A percentile compares a stretch with the other conserved stretches of the same genome.
Conservation (phyloP, 2,888 invertebrate genomes). For the Molorchus minor region DNA sequence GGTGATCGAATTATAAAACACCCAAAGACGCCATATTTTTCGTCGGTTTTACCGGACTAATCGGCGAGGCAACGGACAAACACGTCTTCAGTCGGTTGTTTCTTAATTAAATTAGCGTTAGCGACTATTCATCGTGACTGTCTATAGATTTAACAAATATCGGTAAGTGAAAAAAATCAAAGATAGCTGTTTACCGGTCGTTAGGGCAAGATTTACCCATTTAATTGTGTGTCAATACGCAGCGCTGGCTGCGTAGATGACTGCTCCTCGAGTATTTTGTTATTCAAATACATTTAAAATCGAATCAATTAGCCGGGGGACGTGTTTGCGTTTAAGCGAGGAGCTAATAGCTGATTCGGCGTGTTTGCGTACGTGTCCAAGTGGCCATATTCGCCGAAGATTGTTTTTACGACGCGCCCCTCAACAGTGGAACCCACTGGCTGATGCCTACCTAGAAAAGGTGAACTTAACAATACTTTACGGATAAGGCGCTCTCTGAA, state of each 20-base stretch:
- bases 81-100: constrained; percentile 10
- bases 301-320: constrained; percentile 53
- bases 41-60: too few species aligned
- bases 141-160: constrained; percentile 24
- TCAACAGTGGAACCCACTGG: too few species aligned
- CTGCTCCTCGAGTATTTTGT: constrained; percentile 44
- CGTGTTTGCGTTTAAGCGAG: constrained; percentile 50
- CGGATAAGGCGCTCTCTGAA: too few species aligned
- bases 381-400: too few species aligned
- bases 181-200: constrained; percentile 22
- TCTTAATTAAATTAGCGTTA: constrained; percentile 23
- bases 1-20: too few species aligned
- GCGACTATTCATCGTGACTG: constrained; percentile 11
- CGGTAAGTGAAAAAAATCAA: constrained; percentile 26
- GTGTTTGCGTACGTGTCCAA: too few species aligned
- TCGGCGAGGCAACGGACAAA: constrained; percentile 11
- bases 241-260: constrained; percentile 34
- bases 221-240: constrained; percentile 51
- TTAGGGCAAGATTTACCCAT: constrained; percentile 42
- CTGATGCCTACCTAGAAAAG: too few species aligned
- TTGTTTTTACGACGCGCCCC: too few species aligned
- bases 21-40: too few species aligned
- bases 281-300: constrained; percentile 55
- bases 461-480: too few species aligned
- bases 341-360: constrained; percentile 42